Evolutionary conservation across 2,113 vertebrate genomes (phyloP), one percentile per base, ranked within the genome.

Genomic region (Nothoprocta pentlandii): DNA sequence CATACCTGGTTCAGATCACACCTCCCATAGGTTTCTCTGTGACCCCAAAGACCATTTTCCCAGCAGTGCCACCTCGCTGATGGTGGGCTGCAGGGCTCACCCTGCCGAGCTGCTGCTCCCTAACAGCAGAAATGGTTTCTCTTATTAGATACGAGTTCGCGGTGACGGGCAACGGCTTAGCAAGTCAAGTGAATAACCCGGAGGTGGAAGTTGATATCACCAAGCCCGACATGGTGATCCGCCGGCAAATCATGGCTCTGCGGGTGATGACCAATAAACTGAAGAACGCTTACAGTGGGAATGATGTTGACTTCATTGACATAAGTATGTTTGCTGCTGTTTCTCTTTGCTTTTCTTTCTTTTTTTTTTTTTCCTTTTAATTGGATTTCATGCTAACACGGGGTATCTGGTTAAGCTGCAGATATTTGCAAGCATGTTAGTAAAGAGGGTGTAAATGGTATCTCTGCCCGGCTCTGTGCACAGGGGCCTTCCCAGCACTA

Each of bases 131-230:
- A 30, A 53, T 0, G 6, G 16, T 91, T 96, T 88, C 91, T 79
- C 66, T 87, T 41, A 39, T 39, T 47, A 99, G 99, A 96, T 99
- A 99, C 5, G 97, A 99, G 90, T 99, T 99, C 17, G 98, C 98
- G 5, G 98, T 99, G 89, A 99, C 98, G 70, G 98, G 98, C 54
- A 99, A 98, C 2, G 99, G 99, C 39, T 96, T 99, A 92, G 99
- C 99, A 93, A 99, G 98, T 95, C 99, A 99, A 95, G 98, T 98
- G 34, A 99, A 98, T 26, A 99, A 99, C 96, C 99, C 99, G 0
- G 99, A 99, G 53, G 99, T 99, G 70, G 98, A 99, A 26, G 99
- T 99, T 0, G 99, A 99, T 93, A 99, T 99, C 77, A 99, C 98
- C 41, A 99, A 99, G 94, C 98, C 98, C 7, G 98, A 99, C 88